Evolutionary conservation across 2,797 vertebrate species (phyloP).

Genomic region (Crypturellus tataupa): DNA sequence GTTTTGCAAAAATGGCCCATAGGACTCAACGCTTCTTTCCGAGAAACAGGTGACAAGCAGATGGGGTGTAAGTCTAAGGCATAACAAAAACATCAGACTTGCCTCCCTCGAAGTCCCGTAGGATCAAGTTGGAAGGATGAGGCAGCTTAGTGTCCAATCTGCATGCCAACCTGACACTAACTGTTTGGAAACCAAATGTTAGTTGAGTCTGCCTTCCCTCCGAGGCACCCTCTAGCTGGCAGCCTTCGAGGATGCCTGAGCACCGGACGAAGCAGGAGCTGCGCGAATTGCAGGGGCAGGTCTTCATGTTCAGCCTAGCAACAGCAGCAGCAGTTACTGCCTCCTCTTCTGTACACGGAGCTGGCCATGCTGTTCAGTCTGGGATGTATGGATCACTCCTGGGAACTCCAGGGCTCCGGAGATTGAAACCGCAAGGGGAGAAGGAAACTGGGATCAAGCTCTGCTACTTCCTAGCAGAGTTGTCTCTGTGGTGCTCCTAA

Average conservation of each 20-base stretch:
- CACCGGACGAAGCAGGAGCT: background rate
- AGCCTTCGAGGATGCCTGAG: background rate
- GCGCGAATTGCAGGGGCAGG: background rate
- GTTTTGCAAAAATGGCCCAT: background rate
- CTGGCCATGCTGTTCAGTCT: background rate
- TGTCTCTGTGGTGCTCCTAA: background rate
- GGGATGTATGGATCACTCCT: background rate
- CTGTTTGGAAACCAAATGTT: background rate
- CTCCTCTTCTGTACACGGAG: background rate
- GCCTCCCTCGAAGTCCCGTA: background rate
- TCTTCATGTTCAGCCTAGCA: background rate
- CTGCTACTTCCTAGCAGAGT: background rate
- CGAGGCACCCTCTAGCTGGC: background rate
- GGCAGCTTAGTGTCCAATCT: background rate
- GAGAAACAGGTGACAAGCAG: background rate
- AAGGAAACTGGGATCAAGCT: background rate
- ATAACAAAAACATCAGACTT: background rate
- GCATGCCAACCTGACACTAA: background rate
- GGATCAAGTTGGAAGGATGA: background rate
- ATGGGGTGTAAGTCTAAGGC: background rate
- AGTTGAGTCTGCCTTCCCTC: background rate
- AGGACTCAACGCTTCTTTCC: background rate
- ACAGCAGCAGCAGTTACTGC: background rate
- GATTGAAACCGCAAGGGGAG: background rate
- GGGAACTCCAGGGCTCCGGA: background rate